Conservation (phyloP, 2,797 vertebrate genomes). For the Lepidocolaptes lacrymiger region DNA sequence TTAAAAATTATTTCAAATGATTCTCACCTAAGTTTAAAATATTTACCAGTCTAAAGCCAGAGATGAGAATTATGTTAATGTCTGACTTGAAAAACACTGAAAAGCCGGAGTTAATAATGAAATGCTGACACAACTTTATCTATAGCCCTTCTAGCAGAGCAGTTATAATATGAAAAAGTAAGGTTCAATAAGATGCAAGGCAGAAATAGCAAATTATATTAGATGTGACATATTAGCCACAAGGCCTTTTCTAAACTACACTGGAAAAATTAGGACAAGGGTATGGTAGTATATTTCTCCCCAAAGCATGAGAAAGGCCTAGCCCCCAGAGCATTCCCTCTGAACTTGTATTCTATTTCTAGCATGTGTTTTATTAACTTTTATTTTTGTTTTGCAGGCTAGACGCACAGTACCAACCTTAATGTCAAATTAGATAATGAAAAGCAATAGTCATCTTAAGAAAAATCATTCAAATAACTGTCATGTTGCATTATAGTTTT, state of each 20-base stretch:
- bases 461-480: conserved; percentile 66
- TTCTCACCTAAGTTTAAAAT: conserved; percentile 37
- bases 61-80: conserved; percentile 13
- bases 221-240: conserved; percentile 69
- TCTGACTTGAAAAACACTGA: conserved; percentile 61
- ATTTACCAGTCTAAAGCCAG: not conserved
- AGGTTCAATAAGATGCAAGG: conserved; percentile 66
- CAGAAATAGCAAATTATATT: conserved; percentile 72
- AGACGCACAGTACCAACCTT: conserved; percentile 63
- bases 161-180: conserved; percentile 66
- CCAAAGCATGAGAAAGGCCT: conserved; percentile 46
- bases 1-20: not conserved
- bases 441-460: conserved; percentile 62
- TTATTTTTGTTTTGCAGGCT: conserved; percentile 71
- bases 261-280: conserved; percentile 68
- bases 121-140: conserved; percentile 65
- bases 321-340: conserved; percentile 45
- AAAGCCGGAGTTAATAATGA: conserved; percentile 66
- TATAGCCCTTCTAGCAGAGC: conserved; percentile 51
- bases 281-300: conserved; percentile 61
- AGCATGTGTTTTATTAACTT: conserved; percentile 69
- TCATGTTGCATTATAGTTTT: conserved; percentile 60
- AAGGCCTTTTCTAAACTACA: conserved; percentile 66
- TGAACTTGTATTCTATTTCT: conserved; percentile 62
- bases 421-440: conserved; percentile 75